These are phyloP conservation scores for Athalia circularis DNA, from an alignment of 2,888 invertebrate species.

Conservation along the genomic window DNA sequence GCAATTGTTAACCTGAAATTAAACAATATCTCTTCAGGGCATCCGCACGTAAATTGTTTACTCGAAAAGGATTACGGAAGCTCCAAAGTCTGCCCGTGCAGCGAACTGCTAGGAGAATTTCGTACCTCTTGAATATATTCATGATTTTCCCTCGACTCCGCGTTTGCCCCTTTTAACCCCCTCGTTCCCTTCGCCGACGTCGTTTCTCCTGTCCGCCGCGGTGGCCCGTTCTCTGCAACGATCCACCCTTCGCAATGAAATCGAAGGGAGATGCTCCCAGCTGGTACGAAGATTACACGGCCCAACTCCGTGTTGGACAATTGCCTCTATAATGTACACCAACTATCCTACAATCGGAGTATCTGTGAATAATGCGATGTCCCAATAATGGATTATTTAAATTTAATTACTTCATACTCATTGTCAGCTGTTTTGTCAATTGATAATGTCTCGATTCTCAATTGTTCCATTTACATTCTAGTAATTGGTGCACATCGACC, in stretches of 20 bases:
- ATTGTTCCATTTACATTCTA: too few relatives aligned
- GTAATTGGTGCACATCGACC: too few relatives aligned
- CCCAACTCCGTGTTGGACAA: neutral
- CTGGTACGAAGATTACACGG: neutral
- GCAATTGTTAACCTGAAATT: constrained; percentile 49
- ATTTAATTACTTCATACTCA: too few relatives aligned
- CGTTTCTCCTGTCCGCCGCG: constrained; percentile 26
- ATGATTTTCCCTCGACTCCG: constrained; percentile 55
- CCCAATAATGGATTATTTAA: too few relatives aligned
- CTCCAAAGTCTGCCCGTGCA: constrained; percentile 40
- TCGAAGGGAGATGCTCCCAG: constrained; percentile 25
- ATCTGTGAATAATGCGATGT: too few relatives aligned
- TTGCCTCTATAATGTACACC: neutral
- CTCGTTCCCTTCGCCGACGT: constrained; percentile 8
- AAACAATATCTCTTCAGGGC: constrained; percentile 51
- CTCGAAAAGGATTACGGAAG: constrained; percentile 45
- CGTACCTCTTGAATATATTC: constrained; percentile 64
- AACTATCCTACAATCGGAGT: too few relatives aligned
- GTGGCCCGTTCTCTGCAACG: neutral
- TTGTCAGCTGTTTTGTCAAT: too few relatives aligned
- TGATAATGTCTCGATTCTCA: too few relatives aligned
- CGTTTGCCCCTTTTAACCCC: constrained; percentile 28
- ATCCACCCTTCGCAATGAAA: constrained; percentile 18
- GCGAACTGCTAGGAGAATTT: constrained; percentile 55
- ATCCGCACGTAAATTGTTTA: constrained; percentile 57